A percentile compares a stretch with the other conserved stretches of the same genome.
Conservation (phyloP, 2,113 vertebrate genomes). For the Corythoichthys haematopterus region DNA sequence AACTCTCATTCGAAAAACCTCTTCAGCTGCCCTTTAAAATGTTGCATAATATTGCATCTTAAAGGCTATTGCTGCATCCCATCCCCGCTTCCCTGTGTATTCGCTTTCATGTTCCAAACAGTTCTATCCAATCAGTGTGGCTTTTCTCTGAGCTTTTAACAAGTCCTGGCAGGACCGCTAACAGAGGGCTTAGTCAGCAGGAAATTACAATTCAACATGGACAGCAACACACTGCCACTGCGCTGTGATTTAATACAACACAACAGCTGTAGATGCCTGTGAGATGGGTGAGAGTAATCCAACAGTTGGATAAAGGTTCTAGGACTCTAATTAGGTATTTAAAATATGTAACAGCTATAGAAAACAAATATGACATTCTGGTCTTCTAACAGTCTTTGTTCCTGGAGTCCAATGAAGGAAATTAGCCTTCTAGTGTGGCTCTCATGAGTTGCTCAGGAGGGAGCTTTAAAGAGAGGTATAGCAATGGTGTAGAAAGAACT, state of each 20-base stretch:
- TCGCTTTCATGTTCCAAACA: background rate
- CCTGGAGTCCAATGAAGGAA: conserved; percentile 12
- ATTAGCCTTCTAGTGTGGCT: background rate
- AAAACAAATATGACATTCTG: conserved; percentile 1
- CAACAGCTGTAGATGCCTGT: conserved; percentile 25
- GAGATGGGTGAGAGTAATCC: conserved; percentile 10
- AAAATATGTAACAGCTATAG: conserved; percentile 14
- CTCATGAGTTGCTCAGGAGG: conserved; percentile 1
- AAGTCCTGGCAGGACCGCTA: conserved; percentile 42
- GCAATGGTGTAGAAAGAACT: conserved; percentile 1
- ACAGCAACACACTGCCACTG: conserved; percentile 33
- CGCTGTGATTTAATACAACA: conserved; percentile 40
- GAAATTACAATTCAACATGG: conserved; percentile 63
- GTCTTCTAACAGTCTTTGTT: conserved; percentile 11
- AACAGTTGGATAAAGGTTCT: conserved; percentile 13
- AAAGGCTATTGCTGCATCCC: conserved; percentile 19
- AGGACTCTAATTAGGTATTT: conserved; percentile 12
- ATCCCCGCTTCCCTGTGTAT: background rate
- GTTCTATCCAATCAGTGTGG: conserved; percentile 26
- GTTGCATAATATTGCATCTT: conserved; percentile 31
- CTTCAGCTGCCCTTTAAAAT: background rate
- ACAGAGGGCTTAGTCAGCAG: conserved; percentile 48
- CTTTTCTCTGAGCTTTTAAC: conserved; percentile 48
- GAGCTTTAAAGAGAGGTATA: conserved; percentile 1
- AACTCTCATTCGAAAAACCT: too few species aligned